Evolutionary conservation across 2,113 vertebrate species (phyloP), one percentile per base, ranked within the genome.

Genomic region (Crypturellus undulatus): DNA sequence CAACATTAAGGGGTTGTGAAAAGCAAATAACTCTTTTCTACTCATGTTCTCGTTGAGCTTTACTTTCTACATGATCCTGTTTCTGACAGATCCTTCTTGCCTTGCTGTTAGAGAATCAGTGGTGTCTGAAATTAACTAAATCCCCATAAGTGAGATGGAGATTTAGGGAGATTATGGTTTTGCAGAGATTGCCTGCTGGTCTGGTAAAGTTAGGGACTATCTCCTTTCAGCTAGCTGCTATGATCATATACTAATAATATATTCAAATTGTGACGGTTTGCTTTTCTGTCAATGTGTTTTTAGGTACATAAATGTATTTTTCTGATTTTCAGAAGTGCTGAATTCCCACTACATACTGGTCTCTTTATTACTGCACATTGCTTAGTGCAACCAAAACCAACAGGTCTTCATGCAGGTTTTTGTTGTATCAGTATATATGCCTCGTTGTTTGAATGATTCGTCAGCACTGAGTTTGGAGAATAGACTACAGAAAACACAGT

Each of bases 31-130:
- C 4, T 32, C 71, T 80, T 43, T 75, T 80, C 54, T 76, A 69
- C 56, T 89, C 71, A 45, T 0, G 0, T 20, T 81, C 25, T 60
- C 71, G 65, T 0, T 45, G 70, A 90, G 19, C 21, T 77, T 0
- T 0, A 18, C 7, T 62, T 79, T 91, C 79, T 89, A 51, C 22
- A 12, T 64, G 21, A 2, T 71, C 36, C n/a, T 60, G 34, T 52
- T 12, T 75, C 56, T 87, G 49, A 60, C 72, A 69, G n/a, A 38
- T 77, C 58, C 43, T 65, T 71, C 58, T 64, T 60, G 11, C 19
- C 10, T 72, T 60, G 25, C 30, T 51, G 4, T 79, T 92, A 60
- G 59, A 65, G 77, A 70, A 36, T 59, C 4, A 43, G 8, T 1
- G 1, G 30, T 78, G 15, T 80, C 47, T 84, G 59, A 93, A 73